phyloP scores from a whole-genome alignment of 2,888 invertebrate genomes.

The Chromoteleia sp. region DNA sequence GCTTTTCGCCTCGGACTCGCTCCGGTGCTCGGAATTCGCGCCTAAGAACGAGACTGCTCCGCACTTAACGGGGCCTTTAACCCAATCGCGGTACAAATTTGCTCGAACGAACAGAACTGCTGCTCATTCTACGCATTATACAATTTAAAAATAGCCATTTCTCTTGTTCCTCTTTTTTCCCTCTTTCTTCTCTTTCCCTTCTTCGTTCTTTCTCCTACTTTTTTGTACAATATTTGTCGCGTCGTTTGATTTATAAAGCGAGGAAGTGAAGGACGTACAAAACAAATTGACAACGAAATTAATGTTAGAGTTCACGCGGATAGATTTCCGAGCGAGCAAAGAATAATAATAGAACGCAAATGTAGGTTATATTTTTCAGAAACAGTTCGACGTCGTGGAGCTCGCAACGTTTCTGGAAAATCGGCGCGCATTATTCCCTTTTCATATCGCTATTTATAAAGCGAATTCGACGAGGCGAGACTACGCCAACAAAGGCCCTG shows the following conservation, averaged over 20 bases:
- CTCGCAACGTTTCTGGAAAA: conserved; percentile 30
- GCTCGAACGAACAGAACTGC: too few relatives aligned
- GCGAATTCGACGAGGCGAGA: conserved; percentile 49
- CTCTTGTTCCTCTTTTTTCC: too few relatives aligned
- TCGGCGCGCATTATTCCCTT: conserved; percentile 44
- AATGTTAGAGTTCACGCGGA: conserved; percentile 23
- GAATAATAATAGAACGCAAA: conserved; percentile 45
- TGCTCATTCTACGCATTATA: too few relatives aligned
- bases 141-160: too few relatives aligned
- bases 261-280: neutral
- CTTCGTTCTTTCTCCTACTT: too few relatives aligned
- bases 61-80: conserved; percentile 70
- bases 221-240: too few relatives aligned
- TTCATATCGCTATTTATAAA: conserved; percentile 59
- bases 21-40: conserved; percentile 44
- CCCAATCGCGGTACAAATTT: neutral
- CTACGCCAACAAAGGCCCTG: conserved; percentile 52
- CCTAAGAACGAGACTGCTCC: conserved; percentile 73
- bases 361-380: conserved; percentile 43
- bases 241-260: neutral
- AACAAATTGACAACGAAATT: neutral
- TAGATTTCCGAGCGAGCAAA: conserved; percentile 40
- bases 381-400: conserved; percentile 16
- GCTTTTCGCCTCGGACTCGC: conserved; percentile 38
- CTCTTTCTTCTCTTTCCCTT: too few relatives aligned